Percentiles rank a stretch among this genome's conserved stretches.
These are phyloP conservation scores for Crematogaster levior DNA, from an alignment of 2,888 invertebrate species.

Conservation along the genomic window DNA sequence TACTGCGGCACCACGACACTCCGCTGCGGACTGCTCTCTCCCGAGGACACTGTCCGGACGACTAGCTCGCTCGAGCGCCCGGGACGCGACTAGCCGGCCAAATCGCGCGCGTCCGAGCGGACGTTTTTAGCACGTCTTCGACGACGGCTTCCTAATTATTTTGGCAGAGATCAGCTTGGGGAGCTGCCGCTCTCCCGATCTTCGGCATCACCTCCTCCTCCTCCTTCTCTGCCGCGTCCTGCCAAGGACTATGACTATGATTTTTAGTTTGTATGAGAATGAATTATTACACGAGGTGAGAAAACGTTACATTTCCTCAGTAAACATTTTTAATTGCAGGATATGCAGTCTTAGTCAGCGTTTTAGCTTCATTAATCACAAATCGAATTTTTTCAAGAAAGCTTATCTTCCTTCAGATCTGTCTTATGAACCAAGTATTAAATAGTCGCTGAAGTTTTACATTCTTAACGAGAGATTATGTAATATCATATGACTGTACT, in stretches of 20 bases:
- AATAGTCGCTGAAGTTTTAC: neutral
- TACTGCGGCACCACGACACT: constrained; percentile 65
- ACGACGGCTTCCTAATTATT: constrained; percentile 92
- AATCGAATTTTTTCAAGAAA: neutral
- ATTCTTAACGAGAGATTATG: neutral
- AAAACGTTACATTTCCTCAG: neutral
- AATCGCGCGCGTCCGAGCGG: constrained; percentile 87
- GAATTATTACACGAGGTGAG: neutral
- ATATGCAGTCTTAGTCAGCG: too few species aligned
- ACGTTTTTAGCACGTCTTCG: constrained; percentile 88
- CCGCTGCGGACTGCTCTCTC: constrained; percentile 42
- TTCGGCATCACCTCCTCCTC: constrained; percentile 47
- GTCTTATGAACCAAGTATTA: neutral
- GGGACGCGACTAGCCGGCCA: constrained; percentile 85
- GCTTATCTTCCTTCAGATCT: neutral
- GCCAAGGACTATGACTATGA: constrained; percentile 13
- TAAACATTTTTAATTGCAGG: neutral
- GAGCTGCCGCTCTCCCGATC: constrained; percentile 63
- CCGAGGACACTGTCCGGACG: constrained; percentile 69
- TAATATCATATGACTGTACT: neutral
- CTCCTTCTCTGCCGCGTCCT: constrained; percentile 33
- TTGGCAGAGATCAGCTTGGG: constrained; percentile 88
- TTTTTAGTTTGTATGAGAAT: neutral
- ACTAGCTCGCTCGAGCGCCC: constrained; percentile 86
- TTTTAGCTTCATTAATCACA: neutral